Conservation (phyloP, 2,888 invertebrate species). For the Tetropium fuscum region DNA sequence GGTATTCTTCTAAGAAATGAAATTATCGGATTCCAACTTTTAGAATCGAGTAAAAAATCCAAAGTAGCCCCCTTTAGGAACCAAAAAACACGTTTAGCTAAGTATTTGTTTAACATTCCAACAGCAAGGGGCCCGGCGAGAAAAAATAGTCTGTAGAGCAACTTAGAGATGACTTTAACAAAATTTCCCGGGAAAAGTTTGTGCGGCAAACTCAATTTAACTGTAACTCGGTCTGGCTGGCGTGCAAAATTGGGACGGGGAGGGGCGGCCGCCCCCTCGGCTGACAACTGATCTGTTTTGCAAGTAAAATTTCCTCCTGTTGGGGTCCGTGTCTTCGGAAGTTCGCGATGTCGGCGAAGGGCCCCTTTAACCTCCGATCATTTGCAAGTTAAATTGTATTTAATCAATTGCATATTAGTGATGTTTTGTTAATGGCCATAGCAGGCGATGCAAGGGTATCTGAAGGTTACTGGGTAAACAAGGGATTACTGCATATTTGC, state of each 20-base stretch:
- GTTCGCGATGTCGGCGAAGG: constrained; percentile 36
- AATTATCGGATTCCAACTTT: too few species aligned
- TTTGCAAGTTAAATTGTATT: constrained; percentile 50
- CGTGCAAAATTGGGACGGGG: constrained; percentile 50
- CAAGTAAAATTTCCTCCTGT: constrained; percentile 56
- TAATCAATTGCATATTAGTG: constrained; percentile 47
- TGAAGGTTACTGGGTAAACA: not conserved
- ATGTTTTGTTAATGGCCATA: constrained; percentile 39
- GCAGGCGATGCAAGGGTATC: constrained; percentile 3
- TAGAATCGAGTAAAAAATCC: too few species aligned
- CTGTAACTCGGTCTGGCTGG: constrained; percentile 57
- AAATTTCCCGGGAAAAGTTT: constrained; percentile 53
- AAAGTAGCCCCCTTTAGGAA: too few species aligned
- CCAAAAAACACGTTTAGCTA: constrained; percentile 4
- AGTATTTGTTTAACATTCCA: constrained; percentile 9
- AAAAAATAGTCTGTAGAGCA: constrained; percentile 22
- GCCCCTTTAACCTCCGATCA: constrained; percentile 40
- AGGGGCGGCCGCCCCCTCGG: constrained; percentile 36
- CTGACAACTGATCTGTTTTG: constrained; percentile 61
- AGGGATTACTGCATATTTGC: not conserved
- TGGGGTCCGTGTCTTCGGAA: constrained; percentile 41
- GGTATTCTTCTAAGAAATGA: too few species aligned
- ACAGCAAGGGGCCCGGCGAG: not conserved
- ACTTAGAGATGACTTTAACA: constrained; percentile 48
- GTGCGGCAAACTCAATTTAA: constrained; percentile 58